Conservation (phyloP, 2,888 invertebrate species). For the Sepioteuthis lessoniana region DNA sequence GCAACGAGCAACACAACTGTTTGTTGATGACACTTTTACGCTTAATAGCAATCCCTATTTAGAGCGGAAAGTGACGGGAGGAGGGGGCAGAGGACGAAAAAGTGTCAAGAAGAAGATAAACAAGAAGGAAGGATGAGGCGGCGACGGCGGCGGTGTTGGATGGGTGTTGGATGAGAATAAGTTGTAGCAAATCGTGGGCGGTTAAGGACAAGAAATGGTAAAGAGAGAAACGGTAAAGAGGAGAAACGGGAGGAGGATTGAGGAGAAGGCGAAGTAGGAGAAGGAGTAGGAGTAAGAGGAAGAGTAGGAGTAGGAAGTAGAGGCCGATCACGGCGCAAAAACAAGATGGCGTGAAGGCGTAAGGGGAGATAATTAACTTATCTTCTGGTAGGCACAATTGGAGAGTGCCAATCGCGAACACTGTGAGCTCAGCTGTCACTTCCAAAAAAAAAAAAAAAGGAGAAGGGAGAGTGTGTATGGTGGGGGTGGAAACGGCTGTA, state of each 20-base stretch:
- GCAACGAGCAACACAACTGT: constrained; percentile 11
- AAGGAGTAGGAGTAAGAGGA: background rate
- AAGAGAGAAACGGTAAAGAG: too few species aligned
- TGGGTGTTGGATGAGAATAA: too few species aligned
- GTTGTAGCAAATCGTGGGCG: too few species aligned
- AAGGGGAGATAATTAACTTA: constrained; percentile 33
- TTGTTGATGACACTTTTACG: constrained; percentile 21
- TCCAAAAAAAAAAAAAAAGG: background rate
- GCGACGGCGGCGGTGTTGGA: too few species aligned
- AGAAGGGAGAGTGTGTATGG: too few species aligned
- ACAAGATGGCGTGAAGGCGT: constrained; percentile 33
- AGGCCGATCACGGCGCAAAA: background rate
- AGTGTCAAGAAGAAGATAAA: background rate
- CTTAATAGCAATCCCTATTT: constrained; percentile 12
- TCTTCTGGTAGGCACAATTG: constrained; percentile 33
- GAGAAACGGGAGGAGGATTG: too few species aligned
- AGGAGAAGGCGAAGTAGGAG: background rate
- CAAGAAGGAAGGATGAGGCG: too few species aligned
- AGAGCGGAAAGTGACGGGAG: background rate
- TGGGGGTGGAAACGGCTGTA: background rate
- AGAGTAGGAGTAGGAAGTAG: too few species aligned
- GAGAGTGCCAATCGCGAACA: constrained; percentile 5
- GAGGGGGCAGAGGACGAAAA: background rate
- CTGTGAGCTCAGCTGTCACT: constrained; percentile 33
- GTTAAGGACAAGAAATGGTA: too few species aligned